Evolutionary conservation across 2,113 vertebrate species (phyloP).

Genomic region (Rynchops niger): DNA sequence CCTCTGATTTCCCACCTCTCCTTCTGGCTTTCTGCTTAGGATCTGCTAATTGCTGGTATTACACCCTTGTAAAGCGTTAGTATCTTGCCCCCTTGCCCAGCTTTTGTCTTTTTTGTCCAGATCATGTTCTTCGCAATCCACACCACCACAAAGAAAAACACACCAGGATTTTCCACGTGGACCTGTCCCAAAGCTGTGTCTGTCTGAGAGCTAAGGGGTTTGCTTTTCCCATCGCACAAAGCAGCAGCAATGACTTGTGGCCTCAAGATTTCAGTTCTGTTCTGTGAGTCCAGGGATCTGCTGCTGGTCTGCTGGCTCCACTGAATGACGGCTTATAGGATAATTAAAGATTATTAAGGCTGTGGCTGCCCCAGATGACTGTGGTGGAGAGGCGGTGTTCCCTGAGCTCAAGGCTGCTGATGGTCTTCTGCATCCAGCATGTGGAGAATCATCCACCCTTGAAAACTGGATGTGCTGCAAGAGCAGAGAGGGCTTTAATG

Average conservation of each 20-base stretch:
- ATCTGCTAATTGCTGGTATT: neutral
- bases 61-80: neutral
- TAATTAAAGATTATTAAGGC: neutral
- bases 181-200: neutral
- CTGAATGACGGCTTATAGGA: neutral
- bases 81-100: neutral
- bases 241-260: neutral
- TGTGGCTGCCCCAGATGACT: neutral
- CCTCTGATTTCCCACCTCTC: neutral
- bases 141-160: neutral
- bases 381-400: neutral
- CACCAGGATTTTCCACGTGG: neutral
- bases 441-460: neutral
- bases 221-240: neutral
- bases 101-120: neutral
- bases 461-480: neutral
- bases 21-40: neutral
- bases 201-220: neutral
- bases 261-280: neutral
- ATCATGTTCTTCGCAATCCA: neutral
- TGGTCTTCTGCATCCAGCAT: neutral
- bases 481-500: neutral
- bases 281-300: neutral
- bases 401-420: neutral
- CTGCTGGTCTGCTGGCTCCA: neutral